Percentiles rank a stretch among this genome's conserved stretches.
Conservation (phyloP, 2,113 vertebrate species). For the Morone saxatilis region DNA sequence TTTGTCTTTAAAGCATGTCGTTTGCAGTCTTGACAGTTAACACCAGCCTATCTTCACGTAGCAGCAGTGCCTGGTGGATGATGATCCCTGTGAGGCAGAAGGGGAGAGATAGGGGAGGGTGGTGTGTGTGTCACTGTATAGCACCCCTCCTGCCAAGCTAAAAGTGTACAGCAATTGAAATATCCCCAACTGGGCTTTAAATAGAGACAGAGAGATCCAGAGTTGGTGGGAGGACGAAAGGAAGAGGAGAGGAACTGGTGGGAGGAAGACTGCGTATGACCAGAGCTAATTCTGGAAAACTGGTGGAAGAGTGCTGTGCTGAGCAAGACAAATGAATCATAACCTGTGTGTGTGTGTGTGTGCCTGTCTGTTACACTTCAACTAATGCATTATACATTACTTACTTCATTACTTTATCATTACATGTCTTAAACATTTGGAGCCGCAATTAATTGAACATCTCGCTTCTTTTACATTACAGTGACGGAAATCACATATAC, state of each 20-base stretch:
- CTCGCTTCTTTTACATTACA: background rate
- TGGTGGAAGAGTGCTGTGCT: conserved; percentile 51
- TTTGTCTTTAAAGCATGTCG: conserved; percentile 11
- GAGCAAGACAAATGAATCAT: conserved; percentile 64
- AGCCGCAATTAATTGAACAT: background rate
- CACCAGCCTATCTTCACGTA: conserved; percentile 38
- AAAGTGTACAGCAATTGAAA: conserved; percentile 60
- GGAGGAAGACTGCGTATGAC: conserved; percentile 60
- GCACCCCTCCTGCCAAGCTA: conserved; percentile 33
- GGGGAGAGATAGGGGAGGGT: conserved; percentile 16
- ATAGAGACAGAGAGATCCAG: conserved; percentile 60
- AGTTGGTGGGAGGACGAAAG: conserved; percentile 62
- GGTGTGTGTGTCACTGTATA: conserved; percentile 34
- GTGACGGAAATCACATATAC: background rate
- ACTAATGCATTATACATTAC: conserved; percentile 1
- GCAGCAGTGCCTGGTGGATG: conserved; percentile 50
- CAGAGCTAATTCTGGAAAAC: conserved; percentile 68
- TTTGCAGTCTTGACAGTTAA: conserved; percentile 29
- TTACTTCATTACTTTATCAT: background rate
- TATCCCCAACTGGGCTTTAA: conserved; percentile 62
- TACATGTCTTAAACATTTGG: background rate
- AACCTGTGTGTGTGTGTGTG: background rate
- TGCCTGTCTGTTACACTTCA: background rate
- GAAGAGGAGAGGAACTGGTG: conserved; percentile 64
- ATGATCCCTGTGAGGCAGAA: conserved; percentile 23